These are phyloP conservation scores for Clostera curtula DNA, from an alignment of 2,888 invertebrate genomes.

Conservation along the genomic window DNA sequence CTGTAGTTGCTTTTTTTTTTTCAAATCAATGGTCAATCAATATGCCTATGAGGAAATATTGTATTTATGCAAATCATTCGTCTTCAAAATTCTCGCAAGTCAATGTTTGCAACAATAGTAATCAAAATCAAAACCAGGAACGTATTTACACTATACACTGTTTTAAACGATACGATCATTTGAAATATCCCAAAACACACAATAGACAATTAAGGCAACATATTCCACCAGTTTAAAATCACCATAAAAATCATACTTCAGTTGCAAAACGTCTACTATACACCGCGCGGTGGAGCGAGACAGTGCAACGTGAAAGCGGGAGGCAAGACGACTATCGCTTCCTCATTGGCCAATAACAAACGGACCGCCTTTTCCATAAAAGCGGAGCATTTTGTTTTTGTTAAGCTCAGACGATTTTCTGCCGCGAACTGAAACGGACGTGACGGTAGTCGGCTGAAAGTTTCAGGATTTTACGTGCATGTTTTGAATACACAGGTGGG, in stretches of 20 bases:
- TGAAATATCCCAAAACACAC: too few relatives aligned
- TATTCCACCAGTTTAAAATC: conserved; percentile 47
- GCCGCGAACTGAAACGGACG: conserved; percentile 31
- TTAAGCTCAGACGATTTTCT: conserved; percentile 43
- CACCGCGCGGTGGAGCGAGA: conserved; percentile 27
- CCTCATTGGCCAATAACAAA: conserved; percentile 28
- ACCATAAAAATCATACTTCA: conserved; percentile 55
- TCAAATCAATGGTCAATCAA: too few relatives aligned
- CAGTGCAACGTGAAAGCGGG: conserved; percentile 19
- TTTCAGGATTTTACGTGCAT: conserved; percentile 39
- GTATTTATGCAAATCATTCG: too few relatives aligned
- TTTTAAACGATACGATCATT: too few relatives aligned
- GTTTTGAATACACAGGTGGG: conserved; percentile 13
- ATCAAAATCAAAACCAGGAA: too few relatives aligned
- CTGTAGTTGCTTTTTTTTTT: too few relatives aligned
- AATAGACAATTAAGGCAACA: too few relatives aligned
- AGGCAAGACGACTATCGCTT: conserved; percentile 9
- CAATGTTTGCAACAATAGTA: too few relatives aligned
- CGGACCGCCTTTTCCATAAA: conserved; percentile 38
- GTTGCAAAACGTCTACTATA: conserved; percentile 58
- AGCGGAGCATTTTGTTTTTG: conserved; percentile 57
- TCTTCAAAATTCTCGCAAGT: too few relatives aligned
- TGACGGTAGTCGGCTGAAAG: conserved; percentile 29
- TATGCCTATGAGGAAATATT: too few relatives aligned
- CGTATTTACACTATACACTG: too few relatives aligned